A percentile compares a stretch with the other conserved stretches of the same genome.
phyloP scores from a whole-genome alignment of 1,140 invertebrate genomes.

The Sitophilus oryzae region DNA sequence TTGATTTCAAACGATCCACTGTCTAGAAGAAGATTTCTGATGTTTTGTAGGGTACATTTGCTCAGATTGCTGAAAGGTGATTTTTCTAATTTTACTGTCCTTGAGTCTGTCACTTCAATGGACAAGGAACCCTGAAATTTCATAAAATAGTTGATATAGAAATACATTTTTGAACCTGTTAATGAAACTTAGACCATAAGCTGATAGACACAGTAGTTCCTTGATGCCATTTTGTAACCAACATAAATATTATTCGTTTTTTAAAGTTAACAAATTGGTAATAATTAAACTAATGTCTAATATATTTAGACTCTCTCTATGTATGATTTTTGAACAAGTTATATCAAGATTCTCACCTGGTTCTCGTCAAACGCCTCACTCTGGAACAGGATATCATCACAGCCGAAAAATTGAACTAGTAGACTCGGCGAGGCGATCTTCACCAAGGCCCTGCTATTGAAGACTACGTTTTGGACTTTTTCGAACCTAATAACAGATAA shows the following conservation, averaged over 20 bases:
- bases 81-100: constrained; percentile 52
- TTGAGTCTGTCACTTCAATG: constrained; percentile 19
- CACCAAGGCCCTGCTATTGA: constrained; percentile 51
- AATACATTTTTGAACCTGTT: no score
- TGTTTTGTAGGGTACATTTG: constrained; percentile 52
- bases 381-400: constrained; percentile 50
- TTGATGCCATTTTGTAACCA: no score
- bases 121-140: constrained; percentile 27
- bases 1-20: constrained; percentile 59
- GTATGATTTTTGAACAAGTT: background rate
- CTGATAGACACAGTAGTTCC: no score
- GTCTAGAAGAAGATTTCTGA: constrained; percentile 49
- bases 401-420: constrained; percentile 49
- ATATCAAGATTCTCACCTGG: constrained; percentile 32
- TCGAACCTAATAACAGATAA: constrained; percentile 48
- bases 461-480: constrained; percentile 46
- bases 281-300: no score
- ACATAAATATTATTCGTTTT: no score
- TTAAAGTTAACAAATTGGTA: no score
- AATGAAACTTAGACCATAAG: no score
- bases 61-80: constrained; percentile 58
- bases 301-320: background rate
- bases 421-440: constrained; percentile 49
- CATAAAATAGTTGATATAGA: no score
- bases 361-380: constrained; percentile 51